Base-by-base conservation (phyloP, 2,113 vertebrate species). In the Lepisosteus osseus region DNA sequence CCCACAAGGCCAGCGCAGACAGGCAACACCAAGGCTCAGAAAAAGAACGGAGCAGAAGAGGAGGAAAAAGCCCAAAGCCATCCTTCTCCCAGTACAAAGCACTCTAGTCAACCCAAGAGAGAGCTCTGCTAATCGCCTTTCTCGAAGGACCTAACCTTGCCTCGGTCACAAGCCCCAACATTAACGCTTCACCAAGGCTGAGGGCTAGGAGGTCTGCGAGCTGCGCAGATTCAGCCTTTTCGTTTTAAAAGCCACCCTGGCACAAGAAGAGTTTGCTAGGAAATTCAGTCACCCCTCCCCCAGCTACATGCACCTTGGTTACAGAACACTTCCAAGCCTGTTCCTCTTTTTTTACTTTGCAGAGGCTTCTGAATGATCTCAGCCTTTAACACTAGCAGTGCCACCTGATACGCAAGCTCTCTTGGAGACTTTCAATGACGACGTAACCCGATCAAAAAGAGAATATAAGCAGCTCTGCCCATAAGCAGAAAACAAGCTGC, bases 1-100 rank as follows among this genome's bases (percentile, higher is more conserved):
- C 91, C 89, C 94, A 94, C 90, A 94, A 90, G 90, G 94, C 93
- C 89, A 94, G 92, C 93, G 94, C 94, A 95, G 95, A 97, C 94
- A 95, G 94, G 94, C 94, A 96, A 96, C 93, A 95, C 90, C 91
- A 93, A 94, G 92, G 92, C 93, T 94, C 89, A 90, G 87, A 92
- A 90, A 95, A 94, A 93, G 93, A 93, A 91, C 87, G 90, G 67
- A 54, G 51, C 5, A 17, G 17, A 64, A 45, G 70, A 70, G 75
- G 71, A 55, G 65, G 61, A 63, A 92, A 88, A 91, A 94, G 92
- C 90, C 93, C 93, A 94, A 90, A 92, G 90, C 89, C 89, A 91
- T 93, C 92, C 89, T 90, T 93, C 88, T 88, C 90, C 92, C 67
- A 80, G 67, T 68, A 83, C 67, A 67, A 78, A 75, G 73, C 70